Evolutionary conservation across 2,113 vertebrate genomes (phyloP).

Genomic region (Rutilus rutilus): DNA sequence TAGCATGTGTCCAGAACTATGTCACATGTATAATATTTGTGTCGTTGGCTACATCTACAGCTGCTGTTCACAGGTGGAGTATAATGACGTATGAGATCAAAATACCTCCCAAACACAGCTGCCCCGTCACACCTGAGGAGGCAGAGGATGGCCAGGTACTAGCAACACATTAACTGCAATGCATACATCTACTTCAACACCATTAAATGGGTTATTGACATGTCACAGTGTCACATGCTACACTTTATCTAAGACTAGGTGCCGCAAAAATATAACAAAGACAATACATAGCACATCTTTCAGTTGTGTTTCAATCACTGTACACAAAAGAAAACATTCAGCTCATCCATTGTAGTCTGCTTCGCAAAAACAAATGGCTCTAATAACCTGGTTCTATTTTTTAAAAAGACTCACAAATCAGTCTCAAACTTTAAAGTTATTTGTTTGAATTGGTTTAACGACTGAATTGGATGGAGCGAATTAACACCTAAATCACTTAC

Average conservation of each 20-base stretch:
- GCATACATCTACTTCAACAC: neutral
- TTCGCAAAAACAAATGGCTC: neutral
- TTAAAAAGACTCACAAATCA: no score
- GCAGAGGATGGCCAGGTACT: conserved; percentile 88
- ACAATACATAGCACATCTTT: neutral
- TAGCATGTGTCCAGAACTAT: neutral
- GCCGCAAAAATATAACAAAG: neutral
- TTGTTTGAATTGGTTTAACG: neutral
- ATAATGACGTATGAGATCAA: conserved; percentile 99
- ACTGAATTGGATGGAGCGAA: no score
- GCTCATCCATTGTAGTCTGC: neutral
- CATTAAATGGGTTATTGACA: neutral
- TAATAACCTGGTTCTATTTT: neutral
- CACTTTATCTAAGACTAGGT: neutral
- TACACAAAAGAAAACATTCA: neutral
- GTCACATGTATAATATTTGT: conserved; percentile 4
- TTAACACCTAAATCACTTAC: no score
- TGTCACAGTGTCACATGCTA: neutral
- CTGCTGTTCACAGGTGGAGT: conserved; percentile 84
- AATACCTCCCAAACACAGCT: conserved; percentile 89
- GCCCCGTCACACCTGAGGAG: conserved; percentile 85
- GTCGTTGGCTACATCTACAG: conserved; percentile 15
- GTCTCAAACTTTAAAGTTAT: neutral
- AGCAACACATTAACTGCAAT: conserved; percentile 30
- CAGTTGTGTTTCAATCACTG: neutral